A percentile compares a stretch with the other conserved stretches of the same genome.
These are phyloP conservation scores for Holacanthella duospinosa DNA, from an alignment of 2,888 invertebrate species.

Conservation along the genomic window DNA sequence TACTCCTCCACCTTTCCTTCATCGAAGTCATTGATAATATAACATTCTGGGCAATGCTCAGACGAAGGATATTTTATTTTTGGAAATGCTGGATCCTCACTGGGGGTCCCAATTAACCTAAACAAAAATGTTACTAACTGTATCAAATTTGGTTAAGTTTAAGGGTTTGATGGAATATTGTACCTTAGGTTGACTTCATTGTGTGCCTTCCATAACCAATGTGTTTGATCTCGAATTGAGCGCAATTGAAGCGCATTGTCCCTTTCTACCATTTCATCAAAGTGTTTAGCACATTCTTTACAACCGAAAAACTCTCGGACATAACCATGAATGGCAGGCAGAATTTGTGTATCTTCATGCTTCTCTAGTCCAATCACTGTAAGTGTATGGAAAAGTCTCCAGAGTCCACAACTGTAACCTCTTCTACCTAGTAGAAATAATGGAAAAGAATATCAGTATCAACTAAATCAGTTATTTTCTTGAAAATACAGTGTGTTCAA, in stretches of 20 bases:
- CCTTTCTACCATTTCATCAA: constrained; percentile 64
- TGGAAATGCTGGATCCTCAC: constrained; percentile 81
- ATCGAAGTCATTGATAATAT: constrained; percentile 49
- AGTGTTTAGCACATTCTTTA: constrained; percentile 78
- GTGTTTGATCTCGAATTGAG: constrained; percentile 44
- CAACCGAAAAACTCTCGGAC: constrained; percentile 90
- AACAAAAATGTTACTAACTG: background rate
- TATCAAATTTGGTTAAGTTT: background rate
- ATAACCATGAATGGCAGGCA: constrained; percentile 76
- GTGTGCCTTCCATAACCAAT: constrained; percentile 92
- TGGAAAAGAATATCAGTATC: background rate
- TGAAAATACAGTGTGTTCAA: no score
- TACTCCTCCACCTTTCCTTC: constrained; percentile 54
- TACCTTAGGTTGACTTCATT: constrained; percentile 77
- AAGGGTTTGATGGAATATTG: background rate
- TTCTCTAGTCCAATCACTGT: constrained; percentile 60
- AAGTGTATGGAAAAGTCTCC: constrained; percentile 87
- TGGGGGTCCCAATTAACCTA: constrained; percentile 62
- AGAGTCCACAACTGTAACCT: constrained; percentile 88
- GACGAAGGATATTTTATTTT: constrained; percentile 78
- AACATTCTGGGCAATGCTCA: constrained; percentile 57
- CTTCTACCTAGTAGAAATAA: constrained; percentile 44
- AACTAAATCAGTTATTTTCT: no score
- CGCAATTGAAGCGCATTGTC: constrained; percentile 23
- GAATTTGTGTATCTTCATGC: constrained; percentile 45